Evolutionary conservation across 53 echinoderm and acorn worm genomes (phyloP).

Genomic region (Astropecten irregularis): DNA sequence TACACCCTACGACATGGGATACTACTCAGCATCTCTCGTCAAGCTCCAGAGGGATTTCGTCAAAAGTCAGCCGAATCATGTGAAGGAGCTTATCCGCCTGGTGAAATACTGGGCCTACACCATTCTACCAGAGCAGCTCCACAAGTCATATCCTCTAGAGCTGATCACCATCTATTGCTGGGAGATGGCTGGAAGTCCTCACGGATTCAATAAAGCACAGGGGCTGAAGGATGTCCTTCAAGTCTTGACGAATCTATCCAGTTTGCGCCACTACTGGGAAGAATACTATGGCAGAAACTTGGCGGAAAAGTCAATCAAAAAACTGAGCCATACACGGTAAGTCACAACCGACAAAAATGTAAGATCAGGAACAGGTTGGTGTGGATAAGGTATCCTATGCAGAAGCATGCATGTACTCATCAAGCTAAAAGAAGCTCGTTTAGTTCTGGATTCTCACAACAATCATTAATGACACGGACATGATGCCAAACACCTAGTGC

Average conservation of each 20-base stretch:
- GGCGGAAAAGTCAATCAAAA: not conserved
- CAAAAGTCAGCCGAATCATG: not conserved
- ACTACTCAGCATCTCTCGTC: slow-evolving; percentile 48
- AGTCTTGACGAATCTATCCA: not conserved
- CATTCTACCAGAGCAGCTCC: not conserved
- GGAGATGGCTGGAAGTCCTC: slow-evolving; percentile 30
- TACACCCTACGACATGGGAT: not conserved
- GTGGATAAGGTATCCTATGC: no score
- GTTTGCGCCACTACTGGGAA: slow-evolving; percentile 7
- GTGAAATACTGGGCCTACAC: slow-evolving; percentile 55
- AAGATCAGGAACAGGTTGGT: not conserved
- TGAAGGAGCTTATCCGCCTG: slow-evolving; percentile 55
- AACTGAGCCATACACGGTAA: not conserved
- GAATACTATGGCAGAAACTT: not conserved
- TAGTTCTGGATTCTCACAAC: no score
- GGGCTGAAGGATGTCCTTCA: slow-evolving; percentile 50
- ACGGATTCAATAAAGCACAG: slow-evolving; percentile 8
- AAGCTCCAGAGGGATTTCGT: slow-evolving; percentile 41
- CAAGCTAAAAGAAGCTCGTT: no score
- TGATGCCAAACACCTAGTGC: no score
- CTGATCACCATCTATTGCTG: slow-evolving; percentile 57
- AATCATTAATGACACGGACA: no score
- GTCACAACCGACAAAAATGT: no score
- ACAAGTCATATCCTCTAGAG: slow-evolving; percentile 46
- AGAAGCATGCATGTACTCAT: not conserved